phyloP scores from a whole-genome alignment of 2,888 invertebrate genomes.

The Ochropleura plecta region DNA sequence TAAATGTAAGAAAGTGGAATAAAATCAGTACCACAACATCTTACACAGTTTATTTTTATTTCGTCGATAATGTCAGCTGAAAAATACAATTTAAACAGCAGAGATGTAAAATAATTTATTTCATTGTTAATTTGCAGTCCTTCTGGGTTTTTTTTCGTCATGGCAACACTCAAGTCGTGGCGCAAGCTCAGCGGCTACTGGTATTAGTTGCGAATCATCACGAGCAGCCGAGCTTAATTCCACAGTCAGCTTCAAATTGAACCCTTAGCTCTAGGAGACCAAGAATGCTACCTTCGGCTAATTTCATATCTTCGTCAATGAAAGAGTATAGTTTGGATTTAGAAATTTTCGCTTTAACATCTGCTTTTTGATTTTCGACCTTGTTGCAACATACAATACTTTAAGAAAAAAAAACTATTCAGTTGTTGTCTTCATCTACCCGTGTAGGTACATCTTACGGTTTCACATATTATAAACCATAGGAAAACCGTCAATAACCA shows the following conservation, averaged over 20 bases:
- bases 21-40: neutral
- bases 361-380: conserved; percentile 15
- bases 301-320: conserved; percentile 48
- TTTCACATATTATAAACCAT: conserved; percentile 2
- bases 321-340: conserved; percentile 22
- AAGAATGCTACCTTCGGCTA: conserved; percentile 40
- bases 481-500: neutral
- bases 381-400: neutral
- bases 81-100: neutral
- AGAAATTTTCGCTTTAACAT: conserved; percentile 24
- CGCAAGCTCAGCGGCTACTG: conserved; percentile 68
- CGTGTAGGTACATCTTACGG: neutral
- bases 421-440: neutral
- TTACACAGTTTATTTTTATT: neutral
- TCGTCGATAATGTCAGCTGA: neutral
- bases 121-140: conserved; percentile 33
- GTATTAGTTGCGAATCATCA: conserved; percentile 70
- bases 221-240: conserved; percentile 58
- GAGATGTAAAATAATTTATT: neutral
- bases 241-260: conserved; percentile 57
- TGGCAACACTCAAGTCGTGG: conserved; percentile 46
- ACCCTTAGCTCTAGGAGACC: conserved; percentile 43
- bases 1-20: neutral
- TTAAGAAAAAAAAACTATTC: neutral
- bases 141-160: conserved; percentile 60